Evolutionary conservation across 2,888 invertebrate species (phyloP).

Genomic region (Tillus elongatus): DNA sequence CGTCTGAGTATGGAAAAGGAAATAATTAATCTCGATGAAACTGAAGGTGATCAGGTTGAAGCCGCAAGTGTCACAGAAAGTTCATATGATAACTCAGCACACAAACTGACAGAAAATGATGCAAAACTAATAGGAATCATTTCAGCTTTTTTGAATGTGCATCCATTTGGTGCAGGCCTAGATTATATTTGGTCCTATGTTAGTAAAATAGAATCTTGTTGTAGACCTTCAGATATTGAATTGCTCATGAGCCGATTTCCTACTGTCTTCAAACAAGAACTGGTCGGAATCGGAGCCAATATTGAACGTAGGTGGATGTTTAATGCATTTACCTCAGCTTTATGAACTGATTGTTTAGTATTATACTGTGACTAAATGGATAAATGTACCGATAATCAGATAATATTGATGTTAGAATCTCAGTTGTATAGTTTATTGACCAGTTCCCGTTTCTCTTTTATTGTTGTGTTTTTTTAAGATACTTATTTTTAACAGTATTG

Average conservation of each 20-base stretch:
- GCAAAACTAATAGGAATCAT: slow-evolving; percentile 78
- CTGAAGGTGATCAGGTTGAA: slow-evolving; percentile 35
- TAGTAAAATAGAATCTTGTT: slow-evolving; percentile 64
- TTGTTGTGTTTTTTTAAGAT: too few relatives aligned
- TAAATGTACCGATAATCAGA: too few relatives aligned
- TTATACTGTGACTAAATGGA: too few relatives aligned
- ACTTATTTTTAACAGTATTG: too few relatives aligned
- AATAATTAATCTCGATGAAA: slow-evolving; percentile 44
- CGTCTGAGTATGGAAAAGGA: slow-evolving; percentile 35
- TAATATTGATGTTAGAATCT: too few relatives aligned
- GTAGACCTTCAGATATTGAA: slow-evolving; percentile 68
- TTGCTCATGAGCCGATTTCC: slow-evolving; percentile 67
- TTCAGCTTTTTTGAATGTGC: slow-evolving; percentile 84
- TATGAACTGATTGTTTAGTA: too few relatives aligned
- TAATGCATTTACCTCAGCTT: slow-evolving; percentile 63
- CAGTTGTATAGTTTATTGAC: too few relatives aligned
- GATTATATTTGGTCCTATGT: slow-evolving; percentile 89
- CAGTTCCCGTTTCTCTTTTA: too few relatives aligned
- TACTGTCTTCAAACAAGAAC: slow-evolving; percentile 68
- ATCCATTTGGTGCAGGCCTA: slow-evolving; percentile 85
- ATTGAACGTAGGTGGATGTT: slow-evolving; percentile 83
- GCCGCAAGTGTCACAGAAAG: slow-evolving; percentile 31
- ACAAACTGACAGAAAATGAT: slow-evolving; percentile 46
- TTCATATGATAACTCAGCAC: slow-evolving; percentile 10
- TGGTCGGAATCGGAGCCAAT: slow-evolving; percentile 75